Evolutionary conservation across 2,797 vertebrate genomes (phyloP).

Genomic region (Ptychobarbus kaznakovi): DNA sequence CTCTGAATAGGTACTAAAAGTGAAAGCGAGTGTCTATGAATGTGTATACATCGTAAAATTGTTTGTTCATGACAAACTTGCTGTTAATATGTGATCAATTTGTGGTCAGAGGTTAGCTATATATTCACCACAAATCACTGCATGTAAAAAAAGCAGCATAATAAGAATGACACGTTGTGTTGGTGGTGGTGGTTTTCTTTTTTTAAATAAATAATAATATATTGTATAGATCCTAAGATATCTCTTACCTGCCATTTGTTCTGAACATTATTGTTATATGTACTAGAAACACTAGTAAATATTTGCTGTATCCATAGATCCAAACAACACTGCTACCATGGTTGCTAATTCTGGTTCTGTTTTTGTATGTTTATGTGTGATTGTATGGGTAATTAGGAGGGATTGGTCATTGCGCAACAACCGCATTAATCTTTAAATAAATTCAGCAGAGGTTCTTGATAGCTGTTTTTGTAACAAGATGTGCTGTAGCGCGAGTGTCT

Average conservation of each 20-base stretch:
- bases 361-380: background rate
- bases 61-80: background rate
- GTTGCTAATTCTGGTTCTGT: background rate
- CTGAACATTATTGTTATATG: background rate
- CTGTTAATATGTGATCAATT: background rate
- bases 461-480: background rate
- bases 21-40: background rate
- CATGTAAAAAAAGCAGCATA: background rate
- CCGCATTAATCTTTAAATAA: background rate
- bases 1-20: background rate
- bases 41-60: background rate
- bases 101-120: background rate
- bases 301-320: conserved; percentile 13
- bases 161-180: background rate
- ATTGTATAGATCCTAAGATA: too few relatives aligned
- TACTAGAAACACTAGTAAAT: background rate
- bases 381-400: background rate
- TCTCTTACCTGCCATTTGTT: background rate
- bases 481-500: background rate
- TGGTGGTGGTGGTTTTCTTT: too few relatives aligned
- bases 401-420: background rate
- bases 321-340: conserved; percentile 15
- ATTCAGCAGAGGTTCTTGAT: background rate
- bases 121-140: background rate
- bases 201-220: too few relatives aligned